phyloP scores from a whole-genome alignment of 2,888 invertebrate species.

The Amiota mariae region DNA sequence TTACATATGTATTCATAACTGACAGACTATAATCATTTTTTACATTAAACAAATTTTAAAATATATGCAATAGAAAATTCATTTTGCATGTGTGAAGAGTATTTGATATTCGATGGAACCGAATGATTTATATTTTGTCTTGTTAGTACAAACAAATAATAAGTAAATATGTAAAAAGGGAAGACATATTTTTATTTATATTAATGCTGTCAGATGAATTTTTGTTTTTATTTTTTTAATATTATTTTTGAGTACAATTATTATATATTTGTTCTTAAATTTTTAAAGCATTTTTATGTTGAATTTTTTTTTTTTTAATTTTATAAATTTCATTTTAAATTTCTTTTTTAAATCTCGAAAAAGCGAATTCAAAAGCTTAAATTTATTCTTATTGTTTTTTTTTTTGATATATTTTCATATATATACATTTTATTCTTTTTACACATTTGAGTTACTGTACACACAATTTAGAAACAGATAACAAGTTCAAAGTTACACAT shows the following conservation, averaged over 20 bases:
- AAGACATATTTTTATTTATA: background rate
- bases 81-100: no score
- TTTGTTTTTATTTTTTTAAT: background rate
- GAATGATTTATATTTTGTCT: no score
- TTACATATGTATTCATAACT: no score
- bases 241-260: background rate
- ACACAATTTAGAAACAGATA: no score
- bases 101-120: no score
- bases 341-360: slow-evolving; percentile 6
- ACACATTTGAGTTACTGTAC: background rate
- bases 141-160: no score
- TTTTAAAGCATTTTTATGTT: background rate
- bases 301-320: background rate
- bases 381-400: slow-evolving; percentile 15
- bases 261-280: background rate
- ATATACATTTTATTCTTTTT: slow-evolving; percentile 17
- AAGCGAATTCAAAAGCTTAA: background rate
- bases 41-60: no score
- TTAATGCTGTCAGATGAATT: background rate
- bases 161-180: no score
- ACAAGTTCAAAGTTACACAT: no score
- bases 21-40: no score
- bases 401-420: no score
- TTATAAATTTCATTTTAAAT: background rate
- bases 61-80: no score